A percentile compares a stretch with the other conserved stretches of the same genome.
phyloP scores from a whole-genome alignment of 2,113 vertebrate genomes.

The Sylvia atricapilla region DNA sequence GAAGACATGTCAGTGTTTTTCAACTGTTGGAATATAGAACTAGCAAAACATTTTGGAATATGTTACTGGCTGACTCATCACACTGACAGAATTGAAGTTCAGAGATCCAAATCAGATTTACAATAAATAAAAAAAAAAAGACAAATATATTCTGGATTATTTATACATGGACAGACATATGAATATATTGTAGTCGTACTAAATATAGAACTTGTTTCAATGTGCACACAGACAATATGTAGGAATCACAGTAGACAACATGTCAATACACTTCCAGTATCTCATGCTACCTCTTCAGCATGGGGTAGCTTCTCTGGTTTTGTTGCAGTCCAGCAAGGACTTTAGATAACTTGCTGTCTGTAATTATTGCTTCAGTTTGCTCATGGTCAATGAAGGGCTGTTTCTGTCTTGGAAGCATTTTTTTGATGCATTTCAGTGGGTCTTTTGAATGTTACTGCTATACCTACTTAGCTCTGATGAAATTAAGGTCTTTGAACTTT shows the following conservation, averaged over 20 bases:
- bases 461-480: background rate
- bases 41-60: slow-evolving; percentile 12
- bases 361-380: background rate
- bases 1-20: background rate
- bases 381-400: background rate
- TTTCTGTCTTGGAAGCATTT: background rate
- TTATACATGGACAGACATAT: background rate
- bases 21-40: background rate
- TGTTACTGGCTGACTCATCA: background rate
- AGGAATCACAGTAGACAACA: background rate
- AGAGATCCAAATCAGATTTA: background rate
- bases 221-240: background rate
- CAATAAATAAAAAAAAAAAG: background rate
- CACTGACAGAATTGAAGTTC: background rate
- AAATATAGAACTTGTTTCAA: background rate
- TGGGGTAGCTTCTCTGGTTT: background rate
- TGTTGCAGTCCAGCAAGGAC: background rate
- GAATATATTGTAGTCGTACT: background rate
- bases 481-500: background rate
- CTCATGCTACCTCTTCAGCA: background rate
- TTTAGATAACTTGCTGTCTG: background rate
- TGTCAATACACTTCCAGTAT: background rate
- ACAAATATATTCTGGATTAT: background rate
- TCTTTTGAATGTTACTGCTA: background rate
- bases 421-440: background rate